A percentile compares a stretch with the other conserved stretches of the same genome.
These are phyloP conservation scores for Nebria salina DNA, from an alignment of 2,888 invertebrate genomes.

Conservation along the genomic window DNA sequence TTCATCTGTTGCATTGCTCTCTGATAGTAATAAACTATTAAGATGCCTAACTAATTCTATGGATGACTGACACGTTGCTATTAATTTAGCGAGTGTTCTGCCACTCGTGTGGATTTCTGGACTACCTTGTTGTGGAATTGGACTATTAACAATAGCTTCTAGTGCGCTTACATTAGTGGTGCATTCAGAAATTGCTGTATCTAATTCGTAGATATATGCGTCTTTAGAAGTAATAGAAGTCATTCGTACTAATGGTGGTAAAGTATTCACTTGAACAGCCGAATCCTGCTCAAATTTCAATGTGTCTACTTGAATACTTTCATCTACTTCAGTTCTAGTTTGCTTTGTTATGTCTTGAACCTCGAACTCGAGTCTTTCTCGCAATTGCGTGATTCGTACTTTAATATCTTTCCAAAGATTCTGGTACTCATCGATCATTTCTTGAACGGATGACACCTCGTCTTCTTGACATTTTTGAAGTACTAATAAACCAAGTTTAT, in stretches of 20 bases:
- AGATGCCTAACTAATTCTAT: constrained; percentile 85
- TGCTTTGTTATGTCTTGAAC: constrained; percentile 55
- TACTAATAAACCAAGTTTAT: constrained; percentile 69
- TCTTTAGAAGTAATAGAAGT: constrained; percentile 83
- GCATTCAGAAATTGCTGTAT: constrained; percentile 78
- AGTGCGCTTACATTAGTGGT: constrained; percentile 73
- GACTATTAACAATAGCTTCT: constrained; percentile 71
- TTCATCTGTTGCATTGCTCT: constrained; percentile 74
- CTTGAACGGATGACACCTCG: constrained; percentile 67
- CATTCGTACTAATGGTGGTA: constrained; percentile 70
- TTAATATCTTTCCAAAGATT: constrained; percentile 71
- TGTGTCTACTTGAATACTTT: constrained; percentile 77
- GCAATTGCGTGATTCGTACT: constrained; percentile 63
- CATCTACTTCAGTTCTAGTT: constrained; percentile 64
- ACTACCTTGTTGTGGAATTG: constrained; percentile 66
- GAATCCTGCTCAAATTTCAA: constrained; percentile 79
- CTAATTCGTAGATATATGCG: constrained; percentile 81
- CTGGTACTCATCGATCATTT: constrained; percentile 74
- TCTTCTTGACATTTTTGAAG: constrained; percentile 68
- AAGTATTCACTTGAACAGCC: constrained; percentile 84
- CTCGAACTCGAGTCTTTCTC: constrained; percentile 59
- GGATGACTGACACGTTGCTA: constrained; percentile 82
- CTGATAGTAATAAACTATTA: constrained; percentile 76
- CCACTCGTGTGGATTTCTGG: constrained; percentile 71
- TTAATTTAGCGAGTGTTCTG: constrained; percentile 78